phyloP scores from a whole-genome alignment of 1,140 invertebrate species.

The Thaumatotibia leucotreta region DNA sequence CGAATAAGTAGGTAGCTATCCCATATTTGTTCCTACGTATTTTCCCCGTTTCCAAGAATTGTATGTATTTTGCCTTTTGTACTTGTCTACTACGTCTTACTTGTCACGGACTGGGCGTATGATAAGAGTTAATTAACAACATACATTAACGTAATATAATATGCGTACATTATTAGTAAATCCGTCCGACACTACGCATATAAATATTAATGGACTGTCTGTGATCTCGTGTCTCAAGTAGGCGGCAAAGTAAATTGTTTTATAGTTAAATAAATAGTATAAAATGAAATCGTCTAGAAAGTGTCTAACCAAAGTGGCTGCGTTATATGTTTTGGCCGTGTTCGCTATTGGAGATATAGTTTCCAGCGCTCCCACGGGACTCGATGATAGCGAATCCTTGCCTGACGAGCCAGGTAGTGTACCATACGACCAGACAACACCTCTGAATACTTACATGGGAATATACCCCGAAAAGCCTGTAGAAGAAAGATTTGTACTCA shows the following conservation, averaged over 20 bases:
- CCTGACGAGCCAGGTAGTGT: not conserved
- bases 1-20: not conserved
- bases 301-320: not conserved
- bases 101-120: not conserved
- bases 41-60: not conserved
- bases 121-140: constrained; percentile 8
- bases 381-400: not conserved
- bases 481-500: not conserved
- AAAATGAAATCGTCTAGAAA: not conserved
- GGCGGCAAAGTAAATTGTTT: not conserved
- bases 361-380: not conserved
- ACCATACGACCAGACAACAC: not conserved
- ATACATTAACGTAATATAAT: not conserved
- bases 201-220: not conserved
- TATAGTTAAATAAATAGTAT: not conserved
- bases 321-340: not conserved
- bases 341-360: not conserved
- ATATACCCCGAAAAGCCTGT: not conserved
- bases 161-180: constrained; percentile 10
- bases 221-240: not conserved
- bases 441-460: not conserved
- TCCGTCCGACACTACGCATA: constrained; percentile 5
- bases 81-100: not conserved
- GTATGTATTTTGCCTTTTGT: not conserved
- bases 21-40: not conserved